phyloP scores from a whole-genome alignment of 2,113 vertebrate species.

The Epinephelus cyanopodus region DNA sequence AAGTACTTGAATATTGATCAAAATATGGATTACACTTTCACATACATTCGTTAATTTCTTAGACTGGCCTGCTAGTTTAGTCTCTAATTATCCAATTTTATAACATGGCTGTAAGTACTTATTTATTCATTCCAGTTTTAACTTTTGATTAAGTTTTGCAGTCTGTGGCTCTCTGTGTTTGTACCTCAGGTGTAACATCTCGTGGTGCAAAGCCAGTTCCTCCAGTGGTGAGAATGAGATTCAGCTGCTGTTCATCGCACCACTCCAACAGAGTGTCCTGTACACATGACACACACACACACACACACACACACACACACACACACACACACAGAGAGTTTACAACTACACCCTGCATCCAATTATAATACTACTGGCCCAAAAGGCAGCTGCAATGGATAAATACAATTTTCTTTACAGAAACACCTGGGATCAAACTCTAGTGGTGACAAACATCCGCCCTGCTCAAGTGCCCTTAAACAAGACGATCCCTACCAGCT shows the following conservation, averaged over 20 bases:
- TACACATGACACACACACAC: slow-evolving; percentile 66
- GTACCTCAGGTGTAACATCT: slow-evolving; percentile 99
- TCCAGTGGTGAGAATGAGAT: slow-evolving; percentile 98
- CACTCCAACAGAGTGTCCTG: slow-evolving; percentile 98
- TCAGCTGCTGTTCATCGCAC: slow-evolving; percentile 98
- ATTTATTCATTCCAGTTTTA: background rate
- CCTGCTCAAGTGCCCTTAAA: background rate
- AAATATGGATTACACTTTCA: too few relatives aligned
- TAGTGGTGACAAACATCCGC: too few relatives aligned
- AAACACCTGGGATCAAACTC: background rate
- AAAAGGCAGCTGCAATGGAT: background rate
- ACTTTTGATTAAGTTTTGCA: background rate
- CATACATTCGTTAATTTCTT: too few relatives aligned
- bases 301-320: slow-evolving; percentile 76
- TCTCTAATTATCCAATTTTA: background rate
- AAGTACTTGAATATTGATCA: background rate
- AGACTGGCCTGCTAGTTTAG: background rate
- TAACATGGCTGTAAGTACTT: background rate
- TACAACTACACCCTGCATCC: background rate
- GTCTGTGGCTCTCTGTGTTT: too few relatives aligned
- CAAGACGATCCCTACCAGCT: too few relatives aligned
- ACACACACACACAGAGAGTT: slow-evolving; percentile 65
- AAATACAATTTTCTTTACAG: background rate
- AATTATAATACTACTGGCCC: background rate
- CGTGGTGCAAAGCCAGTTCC: slow-evolving; percentile 98